A percentile compares a stretch with the other conserved stretches of the same genome.
Conservation (phyloP, 2,888 invertebrate species). For the Dromius quadrimaculatus region DNA sequence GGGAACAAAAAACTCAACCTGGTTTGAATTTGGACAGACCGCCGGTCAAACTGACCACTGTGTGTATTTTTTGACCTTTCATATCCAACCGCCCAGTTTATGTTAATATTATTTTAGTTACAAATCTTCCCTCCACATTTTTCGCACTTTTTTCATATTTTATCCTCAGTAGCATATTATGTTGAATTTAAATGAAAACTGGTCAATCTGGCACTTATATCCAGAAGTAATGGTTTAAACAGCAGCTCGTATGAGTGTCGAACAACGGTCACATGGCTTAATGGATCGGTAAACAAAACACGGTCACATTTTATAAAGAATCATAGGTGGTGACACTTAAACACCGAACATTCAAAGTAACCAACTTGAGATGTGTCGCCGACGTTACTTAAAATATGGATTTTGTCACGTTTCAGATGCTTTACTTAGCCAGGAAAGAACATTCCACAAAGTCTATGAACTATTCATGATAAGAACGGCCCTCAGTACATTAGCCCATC, state of each 20-base stretch:
- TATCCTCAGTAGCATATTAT: too few relatives aligned
- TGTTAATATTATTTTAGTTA: too few relatives aligned
- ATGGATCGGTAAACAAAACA: conserved; percentile 12
- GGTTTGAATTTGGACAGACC: neutral
- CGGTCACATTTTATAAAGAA: neutral
- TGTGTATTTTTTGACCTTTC: too few relatives aligned
- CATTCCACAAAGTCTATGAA: neutral
- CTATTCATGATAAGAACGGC: too few relatives aligned
- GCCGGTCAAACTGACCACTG: too few relatives aligned
- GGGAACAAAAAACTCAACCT: conserved; percentile 1
- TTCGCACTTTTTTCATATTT: too few relatives aligned
- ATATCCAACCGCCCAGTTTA: too few relatives aligned
- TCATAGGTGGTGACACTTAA: conserved; percentile 2
- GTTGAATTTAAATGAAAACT: too few relatives aligned
- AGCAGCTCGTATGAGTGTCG: neutral
- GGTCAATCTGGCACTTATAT: neutral
- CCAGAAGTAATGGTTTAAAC: neutral
- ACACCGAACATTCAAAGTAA: conserved; percentile 18
- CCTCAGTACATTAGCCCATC: too few relatives aligned
- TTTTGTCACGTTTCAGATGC: conserved; percentile 37
- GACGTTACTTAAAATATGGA: conserved; percentile 29
- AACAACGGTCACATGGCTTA: conserved; percentile 9
- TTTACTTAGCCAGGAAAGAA: neutral
- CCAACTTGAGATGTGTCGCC: conserved; percentile 25
- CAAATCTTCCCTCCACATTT: too few relatives aligned